Conservation (phyloP, 2,797 vertebrate species). For the Pseudotriccus pelzelni region DNA sequence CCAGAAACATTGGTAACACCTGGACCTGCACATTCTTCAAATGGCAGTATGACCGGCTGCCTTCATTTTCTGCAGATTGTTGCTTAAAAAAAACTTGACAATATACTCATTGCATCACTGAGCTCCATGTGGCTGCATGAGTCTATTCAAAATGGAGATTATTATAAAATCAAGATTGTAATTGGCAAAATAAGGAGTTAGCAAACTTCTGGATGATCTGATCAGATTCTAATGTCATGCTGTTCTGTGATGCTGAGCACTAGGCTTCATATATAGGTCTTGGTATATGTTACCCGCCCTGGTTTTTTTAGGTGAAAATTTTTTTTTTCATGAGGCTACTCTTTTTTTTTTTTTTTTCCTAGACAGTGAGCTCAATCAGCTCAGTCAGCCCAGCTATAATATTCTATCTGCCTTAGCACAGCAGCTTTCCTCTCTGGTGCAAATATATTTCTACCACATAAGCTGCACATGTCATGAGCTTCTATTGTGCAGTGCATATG, state of each 20-base stretch:
- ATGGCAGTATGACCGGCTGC: not conserved
- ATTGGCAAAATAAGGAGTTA: not conserved
- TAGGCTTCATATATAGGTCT: not conserved
- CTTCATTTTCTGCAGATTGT: not conserved
- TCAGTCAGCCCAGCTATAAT: not conserved
- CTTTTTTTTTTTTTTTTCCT: too few species aligned
- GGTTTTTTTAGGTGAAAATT: not conserved
- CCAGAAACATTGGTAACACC: conserved; percentile 11
- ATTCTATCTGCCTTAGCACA: not conserved
- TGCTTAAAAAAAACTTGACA: not conserved
- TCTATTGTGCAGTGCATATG: rapidly evolving
- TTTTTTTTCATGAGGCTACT: not conserved
- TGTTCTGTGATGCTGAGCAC: not conserved
- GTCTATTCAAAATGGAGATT: not conserved
- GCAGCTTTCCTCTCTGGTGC: not conserved
- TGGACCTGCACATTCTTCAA: not conserved
- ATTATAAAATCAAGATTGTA: not conserved
- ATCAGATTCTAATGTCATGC: not conserved
- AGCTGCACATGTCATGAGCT: not conserved
- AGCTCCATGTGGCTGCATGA: not conserved
- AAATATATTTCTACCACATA: not conserved
- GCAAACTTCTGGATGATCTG: not conserved
- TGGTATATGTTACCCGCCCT: not conserved
- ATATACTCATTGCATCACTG: not conserved
- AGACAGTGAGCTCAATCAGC: not conserved